Percentiles rank a stretch among this genome's conserved stretches.
These are phyloP conservation scores for Sandelia bainsii DNA, from an alignment of 2,797 vertebrate genomes.

Conservation along the genomic window DNA sequence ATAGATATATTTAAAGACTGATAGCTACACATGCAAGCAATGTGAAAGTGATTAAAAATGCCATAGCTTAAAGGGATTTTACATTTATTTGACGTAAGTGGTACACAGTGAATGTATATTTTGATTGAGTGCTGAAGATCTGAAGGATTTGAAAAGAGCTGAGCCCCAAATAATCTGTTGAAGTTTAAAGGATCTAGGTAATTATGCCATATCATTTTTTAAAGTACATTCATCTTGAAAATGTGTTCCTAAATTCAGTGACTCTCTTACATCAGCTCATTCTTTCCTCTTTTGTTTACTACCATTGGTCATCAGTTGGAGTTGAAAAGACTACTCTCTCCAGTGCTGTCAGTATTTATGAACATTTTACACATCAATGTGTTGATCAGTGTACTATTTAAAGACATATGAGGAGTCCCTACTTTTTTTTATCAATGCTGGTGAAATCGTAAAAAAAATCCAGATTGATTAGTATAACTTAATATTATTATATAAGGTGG, in stretches of 20 bases:
- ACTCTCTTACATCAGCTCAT: neutral
- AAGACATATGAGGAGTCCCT: neutral
- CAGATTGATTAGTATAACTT: neutral
- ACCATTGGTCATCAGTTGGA: neutral
- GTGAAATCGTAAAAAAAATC: neutral
- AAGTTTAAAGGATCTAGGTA: slow-evolving; percentile 29
- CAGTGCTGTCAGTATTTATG: neutral
- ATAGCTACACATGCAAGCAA: neutral
- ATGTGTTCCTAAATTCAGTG: slow-evolving; percentile 16
- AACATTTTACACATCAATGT: slow-evolving; percentile 1
- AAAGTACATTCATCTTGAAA: slow-evolving; percentile 28
- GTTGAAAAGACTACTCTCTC: neutral
- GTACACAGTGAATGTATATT: slow-evolving; percentile 13
- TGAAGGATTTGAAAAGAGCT: slow-evolving; percentile 24
- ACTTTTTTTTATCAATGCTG: neutral
- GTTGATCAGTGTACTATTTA: neutral
- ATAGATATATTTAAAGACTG: neutral
- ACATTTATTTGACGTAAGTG: slow-evolving; percentile 11
- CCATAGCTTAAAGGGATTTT: slow-evolving; percentile 4
- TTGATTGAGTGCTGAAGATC: slow-evolving; percentile 27
- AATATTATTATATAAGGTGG: neutral
- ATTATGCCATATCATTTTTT: slow-evolving; percentile 18
- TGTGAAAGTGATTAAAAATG: neutral
- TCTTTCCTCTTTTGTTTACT: slow-evolving; percentile 12
- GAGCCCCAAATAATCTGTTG: slow-evolving; percentile 21